Conservation (phyloP, 2,888 invertebrate species). For the Diarsia dahlii region DNA sequence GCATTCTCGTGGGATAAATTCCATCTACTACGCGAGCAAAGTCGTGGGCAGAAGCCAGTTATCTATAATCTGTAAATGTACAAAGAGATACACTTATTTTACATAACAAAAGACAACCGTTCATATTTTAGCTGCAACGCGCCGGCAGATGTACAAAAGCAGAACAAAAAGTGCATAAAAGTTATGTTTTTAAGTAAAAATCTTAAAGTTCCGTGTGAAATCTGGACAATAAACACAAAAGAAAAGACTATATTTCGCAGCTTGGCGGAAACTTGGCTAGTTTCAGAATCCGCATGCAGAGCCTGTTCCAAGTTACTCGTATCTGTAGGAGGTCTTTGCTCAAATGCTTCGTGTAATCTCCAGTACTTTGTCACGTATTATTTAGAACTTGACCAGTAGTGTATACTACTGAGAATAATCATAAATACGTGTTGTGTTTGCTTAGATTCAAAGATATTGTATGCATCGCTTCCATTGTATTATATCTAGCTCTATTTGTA, state of each 20-base stretch:
- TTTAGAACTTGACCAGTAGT: slow-evolving; percentile 36
- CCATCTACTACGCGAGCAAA: not conserved
- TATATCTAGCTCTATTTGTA: too few species aligned
- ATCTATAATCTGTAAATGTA: not conserved
- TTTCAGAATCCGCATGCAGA: slow-evolving; percentile 61
- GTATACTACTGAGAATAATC: not conserved
- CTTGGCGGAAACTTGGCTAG: slow-evolving; percentile 66
- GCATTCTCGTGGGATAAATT: not conserved
- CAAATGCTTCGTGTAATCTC: slow-evolving; percentile 53
- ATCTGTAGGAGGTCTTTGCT: slow-evolving; percentile 63
- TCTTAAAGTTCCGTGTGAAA: slow-evolving; percentile 50
- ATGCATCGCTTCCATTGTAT: not conserved
- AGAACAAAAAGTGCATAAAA: slow-evolving; percentile 20
- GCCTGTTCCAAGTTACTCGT: slow-evolving; percentile 57
- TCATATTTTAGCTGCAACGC: slow-evolving; percentile 28
- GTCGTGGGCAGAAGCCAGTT: not conserved
- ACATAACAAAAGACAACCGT: slow-evolving; percentile 27
- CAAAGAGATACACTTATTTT: slow-evolving; percentile 15
- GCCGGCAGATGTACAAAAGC: slow-evolving; percentile 37
- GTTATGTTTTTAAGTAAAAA: slow-evolving; percentile 49
- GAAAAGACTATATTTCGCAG: slow-evolving; percentile 59
- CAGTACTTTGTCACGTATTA: slow-evolving; percentile 39
- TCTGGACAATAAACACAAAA: slow-evolving; percentile 60
- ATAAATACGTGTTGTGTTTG: not conserved
- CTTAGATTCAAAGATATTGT: not conserved